Evolutionary conservation across 2,888 invertebrate species (phyloP).

Genomic region (Cephus spinipes): DNA sequence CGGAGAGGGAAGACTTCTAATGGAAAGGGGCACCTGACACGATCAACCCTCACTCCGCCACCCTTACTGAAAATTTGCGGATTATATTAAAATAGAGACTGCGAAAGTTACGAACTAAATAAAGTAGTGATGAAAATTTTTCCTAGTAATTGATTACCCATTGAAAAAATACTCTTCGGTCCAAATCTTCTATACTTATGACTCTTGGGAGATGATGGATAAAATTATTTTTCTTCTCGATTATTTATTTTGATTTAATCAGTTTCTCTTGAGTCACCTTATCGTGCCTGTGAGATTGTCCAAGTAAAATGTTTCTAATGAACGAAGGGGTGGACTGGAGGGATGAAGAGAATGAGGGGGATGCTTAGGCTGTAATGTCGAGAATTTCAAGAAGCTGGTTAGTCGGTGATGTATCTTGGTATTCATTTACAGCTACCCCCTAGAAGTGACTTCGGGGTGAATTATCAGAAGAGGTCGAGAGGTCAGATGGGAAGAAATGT

Average conservation of each 20-base stretch:
- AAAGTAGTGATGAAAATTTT: background rate
- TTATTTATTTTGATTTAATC: background rate
- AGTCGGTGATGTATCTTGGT: background rate
- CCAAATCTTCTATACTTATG: background rate
- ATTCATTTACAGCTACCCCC: background rate
- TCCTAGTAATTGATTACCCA: background rate
- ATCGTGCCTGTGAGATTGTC: background rate
- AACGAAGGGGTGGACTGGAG: background rate
- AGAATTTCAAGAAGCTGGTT: background rate
- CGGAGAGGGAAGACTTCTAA: background rate
- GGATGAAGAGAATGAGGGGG: background rate
- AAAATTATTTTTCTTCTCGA: background rate
- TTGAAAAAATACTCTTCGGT: background rate
- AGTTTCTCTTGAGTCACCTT: background rate
- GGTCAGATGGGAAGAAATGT: background rate
- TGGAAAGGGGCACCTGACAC: background rate
- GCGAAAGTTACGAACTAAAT: background rate
- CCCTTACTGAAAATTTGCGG: background rate
- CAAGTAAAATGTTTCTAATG: background rate
- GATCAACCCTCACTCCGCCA: background rate
- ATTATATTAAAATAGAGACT: slow-evolving; percentile 1
- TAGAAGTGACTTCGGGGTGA: background rate
- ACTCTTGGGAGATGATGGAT: background rate
- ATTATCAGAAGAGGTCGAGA: background rate
- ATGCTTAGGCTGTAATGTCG: background rate